Conservation (phyloP, 2,888 invertebrate genomes). For the Serripes groenlandicus region DNA sequence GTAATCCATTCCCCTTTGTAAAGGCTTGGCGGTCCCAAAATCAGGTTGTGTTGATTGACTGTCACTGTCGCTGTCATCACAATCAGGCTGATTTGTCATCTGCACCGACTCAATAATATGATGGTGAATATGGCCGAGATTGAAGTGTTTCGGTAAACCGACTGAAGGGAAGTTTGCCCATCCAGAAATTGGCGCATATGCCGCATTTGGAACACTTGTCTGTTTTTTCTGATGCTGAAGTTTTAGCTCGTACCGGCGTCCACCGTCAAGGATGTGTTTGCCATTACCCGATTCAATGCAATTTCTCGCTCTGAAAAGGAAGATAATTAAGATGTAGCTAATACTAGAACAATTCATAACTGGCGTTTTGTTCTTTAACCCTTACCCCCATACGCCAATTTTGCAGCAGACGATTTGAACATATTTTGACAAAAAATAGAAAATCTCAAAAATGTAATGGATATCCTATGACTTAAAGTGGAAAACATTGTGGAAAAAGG, state of each 20-base stretch:
- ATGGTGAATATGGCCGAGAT: conserved; percentile 45
- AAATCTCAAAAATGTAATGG: too few species aligned
- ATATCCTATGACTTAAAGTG: too few species aligned
- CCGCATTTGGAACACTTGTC: conserved; percentile 3
- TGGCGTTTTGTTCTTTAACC: too few species aligned
- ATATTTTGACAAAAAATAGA: too few species aligned
- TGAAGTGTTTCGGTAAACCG: conserved; percentile 32
- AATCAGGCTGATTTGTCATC: too few species aligned
- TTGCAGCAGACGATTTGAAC: too few species aligned
- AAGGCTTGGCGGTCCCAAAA: conserved; percentile 50
- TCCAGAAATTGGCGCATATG: conserved; percentile 29
- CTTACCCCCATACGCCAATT: too few species aligned
- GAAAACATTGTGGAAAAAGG: too few species aligned
- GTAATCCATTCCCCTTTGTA: conserved; percentile 26
- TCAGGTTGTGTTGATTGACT: conserved; percentile 41
- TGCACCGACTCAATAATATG: conserved; percentile 8
- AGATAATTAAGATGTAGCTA: too few species aligned
- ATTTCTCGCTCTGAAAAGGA: neutral
- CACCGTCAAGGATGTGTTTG: neutral
- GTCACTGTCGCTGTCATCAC: conserved; percentile 23
- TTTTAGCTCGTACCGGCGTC: neutral
- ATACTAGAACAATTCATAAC: too few species aligned
- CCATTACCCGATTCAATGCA: neutral
- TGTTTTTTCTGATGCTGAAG: neutral
- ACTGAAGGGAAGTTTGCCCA: conserved; percentile 34